Evolutionary conservation across 2,113 vertebrate species (phyloP), one percentile per base, ranked within the genome.

Genomic region (Labeo catla): DNA sequence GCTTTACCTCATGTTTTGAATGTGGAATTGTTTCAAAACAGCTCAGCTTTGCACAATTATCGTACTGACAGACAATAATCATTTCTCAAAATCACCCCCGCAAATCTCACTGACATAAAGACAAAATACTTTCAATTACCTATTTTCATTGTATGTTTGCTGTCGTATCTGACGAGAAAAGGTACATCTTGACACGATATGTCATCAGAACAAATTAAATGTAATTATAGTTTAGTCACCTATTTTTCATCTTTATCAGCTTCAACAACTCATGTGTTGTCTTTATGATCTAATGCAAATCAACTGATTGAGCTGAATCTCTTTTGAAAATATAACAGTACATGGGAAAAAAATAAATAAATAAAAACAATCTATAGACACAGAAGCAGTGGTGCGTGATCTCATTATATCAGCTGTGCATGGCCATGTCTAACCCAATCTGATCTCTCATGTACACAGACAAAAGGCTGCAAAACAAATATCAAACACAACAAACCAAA

Each of bases 351-450:
- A 77, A 28, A 79, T 21, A 59, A 36, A 39, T 39, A 39, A 39
- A 39, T 39, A 39, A 39, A 39, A 39, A 39, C 5, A 10, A 19
- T 87, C 89, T 91, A 84, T 88, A 76, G 87, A 91, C 92, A 90
- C 90, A 91, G 52, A 79, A 87, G 84, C 89, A 89, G 90, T 73
- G 50, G 80, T 45, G 68, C 84, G 84, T 89, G 54, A 63, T 88
- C 91, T 93, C 87, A 89, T 94, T 93, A 90, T 87, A 87, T 89
- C 91, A 92, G 88, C 87, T 73, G 91, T 90, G 91, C 92, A 86
- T 82, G 72, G 87, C 88, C 88, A 84, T 78, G 90, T 89, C 91
- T 84, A 89, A 89, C 76, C 90, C 85, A 91, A 93, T 92, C 91
- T 89, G 88, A 86, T 92, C 87, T 89, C 83, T 47, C 54, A 83